Conservation (phyloP, 2,113 vertebrate genomes). For the Zootoca vivipara region DNA sequence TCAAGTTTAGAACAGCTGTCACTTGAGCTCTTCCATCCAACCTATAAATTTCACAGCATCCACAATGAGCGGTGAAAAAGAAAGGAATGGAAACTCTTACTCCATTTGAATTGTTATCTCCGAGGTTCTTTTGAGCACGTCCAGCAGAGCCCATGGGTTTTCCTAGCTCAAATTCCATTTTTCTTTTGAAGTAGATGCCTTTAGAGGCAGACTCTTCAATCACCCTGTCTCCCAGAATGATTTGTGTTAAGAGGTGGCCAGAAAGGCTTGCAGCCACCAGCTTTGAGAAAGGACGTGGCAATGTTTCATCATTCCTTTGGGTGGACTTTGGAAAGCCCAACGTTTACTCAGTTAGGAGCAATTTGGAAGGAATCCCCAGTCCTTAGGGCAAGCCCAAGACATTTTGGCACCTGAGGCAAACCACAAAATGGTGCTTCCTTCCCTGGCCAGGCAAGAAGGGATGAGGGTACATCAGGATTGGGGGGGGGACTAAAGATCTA, state of each 20-base stretch:
- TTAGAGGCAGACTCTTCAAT: neutral
- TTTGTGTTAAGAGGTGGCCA: neutral
- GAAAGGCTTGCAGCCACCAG: neutral
- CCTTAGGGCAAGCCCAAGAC: too few species aligned
- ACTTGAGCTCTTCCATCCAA: neutral
- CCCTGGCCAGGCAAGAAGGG: too few species aligned
- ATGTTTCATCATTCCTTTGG: neutral
- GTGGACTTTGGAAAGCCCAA: neutral
- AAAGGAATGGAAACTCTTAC: conserved; percentile 5
- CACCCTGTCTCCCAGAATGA: neutral
- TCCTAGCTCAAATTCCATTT: neutral
- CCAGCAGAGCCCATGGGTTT: neutral
- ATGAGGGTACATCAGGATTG: too few species aligned
- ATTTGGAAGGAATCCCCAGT: neutral
- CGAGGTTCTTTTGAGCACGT: conserved; percentile 1
- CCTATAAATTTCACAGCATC: neutral
- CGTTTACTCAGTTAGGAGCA: neutral
- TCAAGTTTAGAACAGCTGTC: neutral
- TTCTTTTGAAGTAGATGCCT: neutral
- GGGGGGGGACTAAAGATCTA: too few species aligned
- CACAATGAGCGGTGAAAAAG: neutral
- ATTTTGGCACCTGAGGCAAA: too few species aligned
- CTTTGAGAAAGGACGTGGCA: neutral
- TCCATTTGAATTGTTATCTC: neutral
- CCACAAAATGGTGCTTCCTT: too few species aligned